phyloP scores from a whole-genome alignment of 2,888 invertebrate species.

The Parnassius glacialis region DNA sequence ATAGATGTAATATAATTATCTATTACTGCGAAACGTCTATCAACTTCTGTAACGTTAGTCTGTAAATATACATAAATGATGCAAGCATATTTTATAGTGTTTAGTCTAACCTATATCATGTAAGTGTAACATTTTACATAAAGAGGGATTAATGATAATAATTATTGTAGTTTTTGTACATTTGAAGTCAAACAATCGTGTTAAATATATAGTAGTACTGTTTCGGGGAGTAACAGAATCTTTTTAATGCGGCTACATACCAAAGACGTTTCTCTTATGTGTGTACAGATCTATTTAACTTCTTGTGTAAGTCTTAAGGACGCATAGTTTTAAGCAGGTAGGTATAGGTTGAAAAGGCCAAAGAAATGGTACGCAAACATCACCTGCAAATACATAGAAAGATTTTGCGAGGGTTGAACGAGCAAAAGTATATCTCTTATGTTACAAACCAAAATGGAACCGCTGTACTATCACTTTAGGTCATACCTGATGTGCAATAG shows the following conservation, averaged over 20 bases:
- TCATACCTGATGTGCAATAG: too few relatives aligned
- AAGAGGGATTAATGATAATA: constrained; percentile 17
- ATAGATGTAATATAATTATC: too few relatives aligned
- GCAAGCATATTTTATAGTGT: too few relatives aligned
- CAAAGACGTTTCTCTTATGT: constrained; percentile 14
- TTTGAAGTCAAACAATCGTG: neutral
- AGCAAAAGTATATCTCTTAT: constrained; percentile 72
- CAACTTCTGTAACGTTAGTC: neutral
- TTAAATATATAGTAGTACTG: constrained; percentile 12
- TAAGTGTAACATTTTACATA: constrained; percentile 16
- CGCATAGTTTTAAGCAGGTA: constrained; percentile 23
- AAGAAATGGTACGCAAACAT: constrained; percentile 12
- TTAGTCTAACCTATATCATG: too few relatives aligned
- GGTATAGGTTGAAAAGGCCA: constrained; percentile 24
- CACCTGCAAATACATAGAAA: constrained; percentile 35
- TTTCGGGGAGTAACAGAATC: constrained; percentile 4
- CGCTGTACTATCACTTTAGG: too few relatives aligned
- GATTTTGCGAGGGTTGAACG: constrained; percentile 71
- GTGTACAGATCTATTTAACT: constrained; percentile 5
- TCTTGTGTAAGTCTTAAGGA: constrained; percentile 10
- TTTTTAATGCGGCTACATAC: constrained; percentile 14
- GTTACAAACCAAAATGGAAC: constrained; percentile 5
- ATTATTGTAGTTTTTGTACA: constrained; percentile 21
- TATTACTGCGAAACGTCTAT: too few relatives aligned
- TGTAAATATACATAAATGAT: constrained; percentile 12